phyloP scores from a whole-genome alignment of 2,888 invertebrate species.

The Opisthograptis luteolata region DNA sequence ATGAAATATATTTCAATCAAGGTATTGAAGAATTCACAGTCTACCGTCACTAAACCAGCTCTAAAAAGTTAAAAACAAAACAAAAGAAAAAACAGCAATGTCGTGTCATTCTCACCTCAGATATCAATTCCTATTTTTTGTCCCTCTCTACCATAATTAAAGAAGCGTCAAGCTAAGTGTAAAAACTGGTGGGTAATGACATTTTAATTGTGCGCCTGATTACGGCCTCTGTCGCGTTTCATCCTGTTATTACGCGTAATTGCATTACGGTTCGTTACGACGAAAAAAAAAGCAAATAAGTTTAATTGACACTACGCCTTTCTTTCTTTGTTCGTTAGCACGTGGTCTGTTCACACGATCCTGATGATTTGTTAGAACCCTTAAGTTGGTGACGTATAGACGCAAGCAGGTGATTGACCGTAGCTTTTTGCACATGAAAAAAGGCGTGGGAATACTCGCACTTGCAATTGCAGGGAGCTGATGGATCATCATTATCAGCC shows the following conservation, averaged over 20 bases:
- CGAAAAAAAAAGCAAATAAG: slow-evolving; percentile 72
- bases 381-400: slow-evolving; percentile 12
- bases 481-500: too few species aligned
- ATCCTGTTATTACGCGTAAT: slow-evolving; percentile 83
- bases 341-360: slow-evolving; percentile 70
- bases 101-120: slow-evolving; percentile 13
- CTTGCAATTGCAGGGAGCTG: too few species aligned
- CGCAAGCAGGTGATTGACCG: too few species aligned
- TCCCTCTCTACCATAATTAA: slow-evolving; percentile 58
- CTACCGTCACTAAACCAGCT: too few species aligned
- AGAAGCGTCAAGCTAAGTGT: slow-evolving; percentile 63
- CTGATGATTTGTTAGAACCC: slow-evolving; percentile 27
- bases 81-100: not conserved
- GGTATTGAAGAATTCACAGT: too few species aligned
- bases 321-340: slow-evolving; percentile 79
- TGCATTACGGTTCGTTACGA: slow-evolving; percentile 83
- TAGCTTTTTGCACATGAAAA: not conserved
- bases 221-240: slow-evolving; percentile 75
- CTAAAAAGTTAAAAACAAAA: not conserved
- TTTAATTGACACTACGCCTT: slow-evolving; percentile 79
- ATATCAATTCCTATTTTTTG: slow-evolving; percentile 31
- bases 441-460: too few species aligned
- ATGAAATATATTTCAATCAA: too few species aligned
- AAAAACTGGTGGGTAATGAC: slow-evolving; percentile 79
- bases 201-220: slow-evolving; percentile 82